Percentiles rank a stretch among this genome's conserved stretches.
Conservation (phyloP, 1,140 invertebrate species). For the Conopomorpha cramerella region DNA sequence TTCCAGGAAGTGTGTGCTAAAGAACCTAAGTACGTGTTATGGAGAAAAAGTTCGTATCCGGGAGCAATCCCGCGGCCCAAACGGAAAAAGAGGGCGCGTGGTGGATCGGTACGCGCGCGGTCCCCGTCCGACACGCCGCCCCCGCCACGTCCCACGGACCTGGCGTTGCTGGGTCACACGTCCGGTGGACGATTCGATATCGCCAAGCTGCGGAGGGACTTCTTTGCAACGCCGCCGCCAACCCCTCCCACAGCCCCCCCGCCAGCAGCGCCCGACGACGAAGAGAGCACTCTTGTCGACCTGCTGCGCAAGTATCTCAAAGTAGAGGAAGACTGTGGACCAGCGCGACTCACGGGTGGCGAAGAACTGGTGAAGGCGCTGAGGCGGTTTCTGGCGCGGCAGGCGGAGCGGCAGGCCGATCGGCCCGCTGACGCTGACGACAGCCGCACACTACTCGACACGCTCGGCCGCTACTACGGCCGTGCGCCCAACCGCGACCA, state of each 20-base stretch:
- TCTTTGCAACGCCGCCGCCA: conserved; percentile 53
- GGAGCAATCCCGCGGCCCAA: conserved; percentile 66
- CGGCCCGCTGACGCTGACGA: conserved; percentile 58
- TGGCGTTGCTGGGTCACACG: conserved; percentile 56
- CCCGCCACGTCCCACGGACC: conserved; percentile 42
- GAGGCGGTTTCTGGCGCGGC: conserved; percentile 62
- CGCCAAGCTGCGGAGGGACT: conserved; percentile 69
- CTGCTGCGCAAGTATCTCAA: conserved; percentile 72
- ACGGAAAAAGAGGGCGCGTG: conserved; percentile 60
- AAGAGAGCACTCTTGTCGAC: conserved; percentile 63
- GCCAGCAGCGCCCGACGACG: conserved; percentile 31
- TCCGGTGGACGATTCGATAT: conserved; percentile 68
- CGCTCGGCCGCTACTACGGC: conserved; percentile 68
- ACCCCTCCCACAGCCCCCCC: conserved; percentile 26
- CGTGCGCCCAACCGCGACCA: conserved; percentile 67
- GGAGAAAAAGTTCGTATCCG: conserved; percentile 80
- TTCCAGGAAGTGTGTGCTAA: conserved; percentile 81
- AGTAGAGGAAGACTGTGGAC: conserved; percentile 38
- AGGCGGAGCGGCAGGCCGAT: conserved; percentile 20
- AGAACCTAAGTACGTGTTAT: conserved; percentile 77
- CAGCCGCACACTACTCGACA: conserved; percentile 67
- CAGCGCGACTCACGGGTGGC: conserved; percentile 58
- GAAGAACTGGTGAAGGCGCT: conserved; percentile 68
- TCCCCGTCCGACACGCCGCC: conserved; percentile 62
- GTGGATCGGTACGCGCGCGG: conserved; percentile 68